Evolutionary conservation across 2,113 vertebrate genomes (phyloP).

Genomic region (Petaurus breviceps): DNA sequence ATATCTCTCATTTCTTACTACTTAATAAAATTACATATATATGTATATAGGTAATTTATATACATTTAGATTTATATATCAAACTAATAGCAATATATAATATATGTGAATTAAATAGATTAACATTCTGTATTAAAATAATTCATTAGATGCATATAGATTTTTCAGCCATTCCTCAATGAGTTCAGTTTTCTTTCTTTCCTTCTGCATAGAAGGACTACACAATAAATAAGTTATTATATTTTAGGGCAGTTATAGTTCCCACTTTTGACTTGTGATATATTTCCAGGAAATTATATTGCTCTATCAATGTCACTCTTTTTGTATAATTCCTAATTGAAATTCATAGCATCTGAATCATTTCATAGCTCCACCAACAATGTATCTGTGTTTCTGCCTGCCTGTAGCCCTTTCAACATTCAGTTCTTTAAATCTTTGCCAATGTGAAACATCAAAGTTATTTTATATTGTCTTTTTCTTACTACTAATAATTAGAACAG

Average conservation of each 20-base stretch:
- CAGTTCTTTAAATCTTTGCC: background rate
- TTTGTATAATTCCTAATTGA: background rate
- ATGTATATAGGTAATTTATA: too few species aligned
- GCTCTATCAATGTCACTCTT: background rate
- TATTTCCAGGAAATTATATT: background rate
- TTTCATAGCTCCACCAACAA: background rate
- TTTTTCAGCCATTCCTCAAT: background rate
- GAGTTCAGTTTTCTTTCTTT: background rate
- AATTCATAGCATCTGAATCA: background rate
- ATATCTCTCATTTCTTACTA: background rate
- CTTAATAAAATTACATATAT: background rate
- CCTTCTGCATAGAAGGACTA: background rate
- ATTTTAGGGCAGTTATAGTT: background rate
- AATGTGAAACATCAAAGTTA: background rate
- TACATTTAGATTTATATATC: background rate
- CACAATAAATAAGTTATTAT: background rate
- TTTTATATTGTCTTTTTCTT: background rate
- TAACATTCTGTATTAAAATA: background rate
- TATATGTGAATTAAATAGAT: background rate
- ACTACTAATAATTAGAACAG: slow-evolving; percentile 8
- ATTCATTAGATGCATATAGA: background rate
- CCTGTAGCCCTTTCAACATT: background rate
- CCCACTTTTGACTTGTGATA: background rate
- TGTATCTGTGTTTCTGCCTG: background rate
- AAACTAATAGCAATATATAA: background rate